Percentiles rank a stretch among this genome's conserved stretches.
Evolutionary conservation across 2,888 invertebrate genomes (phyloP).

Genomic region (Melanophora roralis): DNA sequence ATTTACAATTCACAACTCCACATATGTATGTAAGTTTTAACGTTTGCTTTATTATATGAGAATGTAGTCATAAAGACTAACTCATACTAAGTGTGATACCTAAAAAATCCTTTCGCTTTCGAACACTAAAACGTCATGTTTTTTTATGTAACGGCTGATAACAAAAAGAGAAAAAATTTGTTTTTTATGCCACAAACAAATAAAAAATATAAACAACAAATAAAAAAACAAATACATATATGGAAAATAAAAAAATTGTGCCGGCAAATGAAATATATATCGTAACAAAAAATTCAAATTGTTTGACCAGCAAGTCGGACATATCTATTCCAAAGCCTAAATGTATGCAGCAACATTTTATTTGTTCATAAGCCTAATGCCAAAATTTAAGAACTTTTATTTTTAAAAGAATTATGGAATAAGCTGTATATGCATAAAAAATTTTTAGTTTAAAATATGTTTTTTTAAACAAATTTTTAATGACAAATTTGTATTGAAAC

Average conservation of each 20-base stretch:
- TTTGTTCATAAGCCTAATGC: no score
- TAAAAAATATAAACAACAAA: not conserved
- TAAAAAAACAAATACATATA: not conserved
- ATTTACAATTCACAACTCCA: conserved; percentile 17
- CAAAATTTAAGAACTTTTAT: no score
- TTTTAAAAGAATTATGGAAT: no score
- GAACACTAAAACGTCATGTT: conserved; percentile 70
- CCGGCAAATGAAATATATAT: conserved; percentile 39
- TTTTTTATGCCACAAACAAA: conserved; percentile 48
- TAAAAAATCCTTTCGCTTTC: conserved; percentile 77
- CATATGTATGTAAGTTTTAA: not conserved
- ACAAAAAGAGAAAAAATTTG: conserved; percentile 6
- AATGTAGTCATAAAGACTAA: not conserved
- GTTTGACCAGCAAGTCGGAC: not conserved
- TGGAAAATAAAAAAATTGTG: conserved; percentile 23
- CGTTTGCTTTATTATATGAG: not conserved
- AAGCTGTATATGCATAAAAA: no score
- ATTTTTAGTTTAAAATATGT: no score
- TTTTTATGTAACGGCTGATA: conserved; percentile 35
- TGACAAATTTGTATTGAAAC: no score
- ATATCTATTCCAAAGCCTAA: not conserved
- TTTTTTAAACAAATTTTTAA: no score
- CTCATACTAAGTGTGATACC: conserved; percentile 26
- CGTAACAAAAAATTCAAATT: conserved; percentile 4
- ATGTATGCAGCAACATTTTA: not conserved